These are phyloP conservation scores for Sebastiscus albofasciatus DNA, from an alignment of 2,797 vertebrate species.

Conservation along the genomic window DNA sequence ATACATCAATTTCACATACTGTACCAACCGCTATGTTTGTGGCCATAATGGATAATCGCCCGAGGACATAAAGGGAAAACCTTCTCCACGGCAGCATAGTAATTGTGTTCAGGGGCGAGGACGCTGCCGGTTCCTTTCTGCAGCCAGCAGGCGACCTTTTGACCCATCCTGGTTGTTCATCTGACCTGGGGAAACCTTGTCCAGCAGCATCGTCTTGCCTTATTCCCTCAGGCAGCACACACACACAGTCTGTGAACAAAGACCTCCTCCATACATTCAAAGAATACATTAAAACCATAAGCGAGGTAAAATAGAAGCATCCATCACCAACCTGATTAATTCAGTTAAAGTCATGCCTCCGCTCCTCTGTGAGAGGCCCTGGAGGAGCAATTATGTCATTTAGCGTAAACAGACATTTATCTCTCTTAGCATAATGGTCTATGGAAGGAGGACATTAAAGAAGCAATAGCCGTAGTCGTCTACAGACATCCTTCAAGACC, in stretches of 20 bases:
- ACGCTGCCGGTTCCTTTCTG: background rate
- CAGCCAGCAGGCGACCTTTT: slow-evolving; percentile 17
- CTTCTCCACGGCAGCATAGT: background rate
- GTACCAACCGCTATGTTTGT: background rate
- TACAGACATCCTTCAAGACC: background rate
- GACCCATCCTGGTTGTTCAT: slow-evolving; percentile 21
- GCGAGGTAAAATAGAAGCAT: slow-evolving; percentile 40
- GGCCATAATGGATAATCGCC: background rate
- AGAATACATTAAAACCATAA: slow-evolving; percentile 41
- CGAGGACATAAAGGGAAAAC: background rate
- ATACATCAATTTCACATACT: background rate
- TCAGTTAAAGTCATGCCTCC: slow-evolving; percentile 49
- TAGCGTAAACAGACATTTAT: slow-evolving; percentile 55
- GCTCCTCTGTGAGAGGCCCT: slow-evolving; percentile 41
- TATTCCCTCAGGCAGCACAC: background rate
- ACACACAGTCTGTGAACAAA: background rate
- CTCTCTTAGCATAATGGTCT: slow-evolving; percentile 48
- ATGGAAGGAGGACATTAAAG: slow-evolving; percentile 26
- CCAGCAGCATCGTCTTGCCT: background rate
- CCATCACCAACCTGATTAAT: slow-evolving; percentile 55
- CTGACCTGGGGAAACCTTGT: background rate
- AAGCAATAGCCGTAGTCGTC: background rate
- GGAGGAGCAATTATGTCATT: slow-evolving; percentile 63
- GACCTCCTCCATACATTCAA: background rate
- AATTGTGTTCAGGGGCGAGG: background rate